phyloP scores from a whole-genome alignment of 2,888 invertebrate genomes.

The Rhagophthalmus giganteus region DNA sequence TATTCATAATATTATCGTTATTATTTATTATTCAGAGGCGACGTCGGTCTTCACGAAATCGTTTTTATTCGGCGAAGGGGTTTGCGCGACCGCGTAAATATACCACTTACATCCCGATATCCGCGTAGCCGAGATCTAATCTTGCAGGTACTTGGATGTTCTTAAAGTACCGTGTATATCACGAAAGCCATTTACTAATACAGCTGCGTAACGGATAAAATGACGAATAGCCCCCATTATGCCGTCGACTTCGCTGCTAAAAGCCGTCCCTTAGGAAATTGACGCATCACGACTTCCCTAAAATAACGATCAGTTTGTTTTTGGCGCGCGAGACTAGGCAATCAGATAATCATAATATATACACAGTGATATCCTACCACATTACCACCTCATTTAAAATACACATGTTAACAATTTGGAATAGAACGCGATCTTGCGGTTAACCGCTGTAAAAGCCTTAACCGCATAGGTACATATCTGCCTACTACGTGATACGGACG shows the following conservation, averaged over 20 bases:
- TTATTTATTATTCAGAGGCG: slow-evolving; percentile 35
- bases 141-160: neutral
- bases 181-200: neutral
- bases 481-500: neutral
- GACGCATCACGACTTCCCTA: too few relatives aligned
- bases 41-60: slow-evolving; percentile 24
- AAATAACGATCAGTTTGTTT: too few relatives aligned
- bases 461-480: too few relatives aligned
- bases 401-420: slow-evolving; percentile 2
- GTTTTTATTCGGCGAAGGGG: slow-evolving; percentile 20
- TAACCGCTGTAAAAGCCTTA: slow-evolving; percentile 8
- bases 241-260: slow-evolving; percentile 7
- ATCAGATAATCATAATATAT: neutral
- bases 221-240: neutral
- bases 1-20: slow-evolving; percentile 35
- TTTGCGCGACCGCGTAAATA: neutral
- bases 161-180: neutral
- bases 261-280: slow-evolving; percentile 5
- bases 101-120: neutral
- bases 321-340: too few relatives aligned
- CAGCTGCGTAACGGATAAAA: neutral
- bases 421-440: slow-evolving; percentile 5
- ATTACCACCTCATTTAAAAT: slow-evolving; percentile 7
- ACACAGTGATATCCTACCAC: too few relatives aligned
- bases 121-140: neutral